Conservation (phyloP, 92 coral and sea anemone species). For the Heliopora coerulea region DNA sequence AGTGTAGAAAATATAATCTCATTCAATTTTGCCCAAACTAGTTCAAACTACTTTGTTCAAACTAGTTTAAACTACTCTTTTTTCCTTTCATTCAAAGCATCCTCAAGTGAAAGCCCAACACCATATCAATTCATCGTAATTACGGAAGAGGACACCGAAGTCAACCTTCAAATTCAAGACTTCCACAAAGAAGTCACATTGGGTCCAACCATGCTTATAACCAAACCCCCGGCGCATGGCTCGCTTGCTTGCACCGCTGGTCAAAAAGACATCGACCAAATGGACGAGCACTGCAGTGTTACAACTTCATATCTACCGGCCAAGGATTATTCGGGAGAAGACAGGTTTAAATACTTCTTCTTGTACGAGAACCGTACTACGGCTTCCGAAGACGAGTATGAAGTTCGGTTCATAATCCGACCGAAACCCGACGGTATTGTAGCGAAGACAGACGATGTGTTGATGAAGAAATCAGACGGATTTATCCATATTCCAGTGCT, state of each 20-base stretch:
- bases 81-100: background rate
- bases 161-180: slow-evolving; percentile 68
- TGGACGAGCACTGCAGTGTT: slow-evolving; percentile 68
- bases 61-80: too few species aligned
- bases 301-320: slow-evolving; percentile 71
- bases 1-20: too few species aligned
- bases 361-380: slow-evolving; percentile 81
- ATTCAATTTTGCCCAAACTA: too few species aligned
- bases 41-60: too few species aligned
- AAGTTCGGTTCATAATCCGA: slow-evolving; percentile 74
- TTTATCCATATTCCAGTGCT: slow-evolving; percentile 91
- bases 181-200: slow-evolving; percentile 60
- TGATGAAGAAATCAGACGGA: slow-evolving; percentile 75
- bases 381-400: slow-evolving; percentile 74
- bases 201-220: slow-evolving; percentile 67
- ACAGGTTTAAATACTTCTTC: slow-evolving; percentile 75
- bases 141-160: slow-evolving; percentile 73
- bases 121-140: slow-evolving; percentile 51
- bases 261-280: slow-evolving; percentile 57
- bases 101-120: background rate
- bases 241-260: slow-evolving; percentile 65
- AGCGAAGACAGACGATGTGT: slow-evolving; percentile 70
- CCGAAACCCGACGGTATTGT: slow-evolving; percentile 67
- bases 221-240: slow-evolving; percentile 76
- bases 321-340: slow-evolving; percentile 86